phyloP scores from a whole-genome alignment of 2,888 invertebrate genomes.

The Andrena fulva region DNA sequence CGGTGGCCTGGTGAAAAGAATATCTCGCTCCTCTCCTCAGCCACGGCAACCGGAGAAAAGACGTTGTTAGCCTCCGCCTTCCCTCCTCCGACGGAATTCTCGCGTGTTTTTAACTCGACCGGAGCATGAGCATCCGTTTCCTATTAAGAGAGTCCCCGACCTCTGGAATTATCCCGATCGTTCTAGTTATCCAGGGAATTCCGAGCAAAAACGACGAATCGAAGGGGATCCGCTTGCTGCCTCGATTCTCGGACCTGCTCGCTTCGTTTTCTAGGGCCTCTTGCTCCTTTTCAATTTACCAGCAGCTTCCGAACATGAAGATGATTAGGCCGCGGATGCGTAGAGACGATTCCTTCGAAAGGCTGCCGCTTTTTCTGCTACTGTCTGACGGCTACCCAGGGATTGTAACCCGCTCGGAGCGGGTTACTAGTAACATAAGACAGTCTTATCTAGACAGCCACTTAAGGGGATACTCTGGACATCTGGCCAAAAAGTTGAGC shows the following conservation, averaged over 20 bases:
- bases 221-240: conserved; percentile 23
- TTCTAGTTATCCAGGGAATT: conserved; percentile 42
- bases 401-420: too few species aligned
- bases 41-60: background rate
- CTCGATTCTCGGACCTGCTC: conserved; percentile 22
- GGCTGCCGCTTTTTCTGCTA: too few species aligned
- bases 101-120: background rate
- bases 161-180: conserved; percentile 28
- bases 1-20: conserved; percentile 20
- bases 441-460: too few species aligned
- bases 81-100: background rate
- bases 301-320: conserved; percentile 65
- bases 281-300: conserved; percentile 57
- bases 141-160: conserved; percentile 13
- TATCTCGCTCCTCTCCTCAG: conserved; percentile 12
- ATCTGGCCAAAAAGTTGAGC: too few species aligned
- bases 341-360: background rate
- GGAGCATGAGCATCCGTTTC: conserved; percentile 10
- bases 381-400: too few species aligned
- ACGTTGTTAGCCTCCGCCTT: background rate
- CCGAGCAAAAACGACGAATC: conserved; percentile 30
- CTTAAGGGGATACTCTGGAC: too few species aligned
- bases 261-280: conserved; percentile 28
- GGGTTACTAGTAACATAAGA: too few species aligned
- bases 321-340: conserved; percentile 18